These are phyloP conservation scores for Psittacara wagleri DNA, from an alignment of 2,113 vertebrate genomes.

Conservation along the genomic window DNA sequence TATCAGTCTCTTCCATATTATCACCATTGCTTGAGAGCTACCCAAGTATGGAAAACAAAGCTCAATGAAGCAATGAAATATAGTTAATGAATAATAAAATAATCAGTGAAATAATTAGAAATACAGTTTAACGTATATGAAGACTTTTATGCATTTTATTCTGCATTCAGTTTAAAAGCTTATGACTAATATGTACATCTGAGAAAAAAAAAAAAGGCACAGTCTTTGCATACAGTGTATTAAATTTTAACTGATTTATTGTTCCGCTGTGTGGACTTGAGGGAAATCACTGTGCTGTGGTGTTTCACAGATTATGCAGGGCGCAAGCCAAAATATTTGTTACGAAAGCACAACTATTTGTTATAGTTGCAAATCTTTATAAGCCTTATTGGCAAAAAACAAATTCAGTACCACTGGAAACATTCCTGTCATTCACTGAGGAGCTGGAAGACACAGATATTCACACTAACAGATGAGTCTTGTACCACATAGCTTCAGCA, in stretches of 20 bases:
- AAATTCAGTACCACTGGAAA: neutral
- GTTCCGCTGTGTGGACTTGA: neutral
- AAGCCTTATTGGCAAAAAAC: neutral
- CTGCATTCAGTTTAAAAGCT: neutral
- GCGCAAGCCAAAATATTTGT: neutral
- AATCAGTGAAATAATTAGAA: neutral
- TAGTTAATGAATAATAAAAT: neutral
- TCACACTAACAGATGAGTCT: neutral
- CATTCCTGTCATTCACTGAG: fast-evolving
- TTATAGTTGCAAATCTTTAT: neutral
- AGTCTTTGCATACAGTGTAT: neutral
- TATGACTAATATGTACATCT: neutral
- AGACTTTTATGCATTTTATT: neutral
- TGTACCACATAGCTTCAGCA: neutral
- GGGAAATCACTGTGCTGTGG: neutral
- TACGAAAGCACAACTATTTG: neutral
- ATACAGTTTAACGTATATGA: neutral
- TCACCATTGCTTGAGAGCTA: neutral
- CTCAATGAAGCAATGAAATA: neutral
- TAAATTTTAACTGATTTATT: neutral
- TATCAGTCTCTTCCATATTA: neutral
- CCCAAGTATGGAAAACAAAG: neutral
- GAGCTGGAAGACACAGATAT: neutral
- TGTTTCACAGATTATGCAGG: neutral
- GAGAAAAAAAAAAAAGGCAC: neutral